Conservation (phyloP, 2,888 invertebrate species). For the Ametastegia equiseti region DNA sequence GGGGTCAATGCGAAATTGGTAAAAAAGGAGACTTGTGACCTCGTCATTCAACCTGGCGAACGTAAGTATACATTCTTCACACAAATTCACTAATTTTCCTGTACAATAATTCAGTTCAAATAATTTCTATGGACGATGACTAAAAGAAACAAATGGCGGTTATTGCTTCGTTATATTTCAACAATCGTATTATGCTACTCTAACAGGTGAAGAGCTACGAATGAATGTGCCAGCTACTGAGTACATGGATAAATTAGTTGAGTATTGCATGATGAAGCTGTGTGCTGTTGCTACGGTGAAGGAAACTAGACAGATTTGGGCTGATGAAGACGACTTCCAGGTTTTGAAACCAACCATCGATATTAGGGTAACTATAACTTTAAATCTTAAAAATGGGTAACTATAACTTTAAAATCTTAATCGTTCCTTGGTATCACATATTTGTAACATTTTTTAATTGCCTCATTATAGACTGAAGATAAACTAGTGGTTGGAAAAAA, state of each 20-base stretch:
- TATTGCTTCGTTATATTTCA: not conserved
- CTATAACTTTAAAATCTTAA: not conserved
- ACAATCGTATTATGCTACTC: conserved; percentile 44
- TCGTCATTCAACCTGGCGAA: conserved; percentile 81
- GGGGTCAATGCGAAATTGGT: conserved; percentile 86
- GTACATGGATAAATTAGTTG: conserved; percentile 87
- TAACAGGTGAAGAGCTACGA: conserved; percentile 79
- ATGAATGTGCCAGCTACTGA: conserved; percentile 82
- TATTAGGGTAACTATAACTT: conserved; percentile 82
- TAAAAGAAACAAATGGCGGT: not conserved
- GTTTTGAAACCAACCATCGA: conserved; percentile 85
- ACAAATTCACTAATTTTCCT: too few relatives aligned
- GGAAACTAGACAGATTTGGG: conserved; percentile 90
- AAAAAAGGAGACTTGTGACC: conserved; percentile 83
- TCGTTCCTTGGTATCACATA: not conserved
- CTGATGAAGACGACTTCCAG: conserved; percentile 90
- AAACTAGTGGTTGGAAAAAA: conserved; percentile 80
- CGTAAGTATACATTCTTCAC: conserved; percentile 76
- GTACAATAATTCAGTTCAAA: too few relatives aligned
- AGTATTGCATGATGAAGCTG: conserved; percentile 89
- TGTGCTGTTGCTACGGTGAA: conserved; percentile 87
- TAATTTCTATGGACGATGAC: too few relatives aligned
- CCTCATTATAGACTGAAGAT: conserved; percentile 78
- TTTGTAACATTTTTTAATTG: not conserved
- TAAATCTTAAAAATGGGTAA: too few relatives aligned